Base-by-base conservation (phyloP, 2,888 invertebrate species). In the Amphipyra berbera region DNA sequence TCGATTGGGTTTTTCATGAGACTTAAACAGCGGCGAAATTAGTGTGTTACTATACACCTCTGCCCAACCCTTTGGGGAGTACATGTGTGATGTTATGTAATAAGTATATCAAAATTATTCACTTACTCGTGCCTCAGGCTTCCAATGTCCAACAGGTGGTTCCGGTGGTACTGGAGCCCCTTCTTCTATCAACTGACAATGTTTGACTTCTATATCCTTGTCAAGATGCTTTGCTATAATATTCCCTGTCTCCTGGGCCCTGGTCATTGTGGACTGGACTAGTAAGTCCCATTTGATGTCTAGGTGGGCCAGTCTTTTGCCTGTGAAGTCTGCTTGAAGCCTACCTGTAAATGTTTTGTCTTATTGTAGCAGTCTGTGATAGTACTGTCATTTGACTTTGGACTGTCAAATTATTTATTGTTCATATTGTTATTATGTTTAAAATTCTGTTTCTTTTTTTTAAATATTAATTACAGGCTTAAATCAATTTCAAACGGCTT, bases 161-260 rank as follows among this genome's bases (percentile, higher is more conserved):
- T 99, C 99, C 0, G 99, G 99, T 0, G 98, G 97, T 75, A 98
- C 97, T 0, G 99, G 99, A 0, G 98, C 98, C 0, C 99, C 99
- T 91, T 99, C 99, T 61, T 98, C 96, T 15, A 99, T 91, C 77
- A 98, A 91, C 78, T 96, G 96, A 84, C 98, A 98, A 76, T 97
- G 95, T 59, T 95, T 95, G 0, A 97, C 95, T 13, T 90, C 86
- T 4, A 95, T 84, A 49, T 96, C 88, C 49, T 91, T 90, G 92
- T 95, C 95, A 47, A 99, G 93, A 81, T 96, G 95, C 78, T 96
- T 95, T 33, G 96, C 95, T 71, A 99, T 98, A 37, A 99, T 96
- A 10, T 96, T 94, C 0, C 98, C 98, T 0, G 99, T 99, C 90
- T 99, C 98, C 76, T 97, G 97, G 0, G 99, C 99, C 70, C 99